phyloP scores from a whole-genome alignment of 1,140 invertebrate species.

The Wiebesia pumilae region DNA sequence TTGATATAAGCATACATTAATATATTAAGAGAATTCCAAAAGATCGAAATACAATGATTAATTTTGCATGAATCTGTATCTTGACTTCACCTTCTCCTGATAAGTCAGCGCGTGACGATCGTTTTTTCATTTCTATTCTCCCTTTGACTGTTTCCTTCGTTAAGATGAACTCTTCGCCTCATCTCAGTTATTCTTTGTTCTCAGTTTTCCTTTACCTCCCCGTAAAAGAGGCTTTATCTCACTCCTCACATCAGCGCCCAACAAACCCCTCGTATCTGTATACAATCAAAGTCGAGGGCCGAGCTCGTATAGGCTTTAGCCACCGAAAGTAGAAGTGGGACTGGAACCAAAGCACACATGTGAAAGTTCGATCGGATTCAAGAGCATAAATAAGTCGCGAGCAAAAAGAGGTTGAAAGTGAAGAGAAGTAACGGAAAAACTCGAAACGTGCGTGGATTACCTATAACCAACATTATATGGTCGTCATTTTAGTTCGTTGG shows the following conservation, averaged over 20 bases:
- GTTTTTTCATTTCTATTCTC: not conserved
- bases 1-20: too few relatives aligned
- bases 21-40: too few relatives aligned
- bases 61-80: not conserved
- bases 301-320: not conserved
- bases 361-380: not conserved
- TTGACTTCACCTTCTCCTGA: not conserved
- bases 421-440: not conserved
- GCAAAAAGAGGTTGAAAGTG: not conserved
- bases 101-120: not conserved
- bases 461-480: slow-evolving; percentile 13
- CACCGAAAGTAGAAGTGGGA: not conserved
- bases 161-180: not conserved
- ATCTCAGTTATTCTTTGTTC: slow-evolving; percentile 1
- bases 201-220: not conserved
- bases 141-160: not conserved
- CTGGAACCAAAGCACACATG: not conserved
- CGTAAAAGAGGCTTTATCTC: slow-evolving; percentile 2
- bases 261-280: slow-evolving; percentile 14
- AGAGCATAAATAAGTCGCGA: not conserved
- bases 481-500: slow-evolving; percentile 32
- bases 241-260: slow-evolving; percentile 18
- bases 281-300: not conserved
- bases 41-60: not conserved
- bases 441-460: slow-evolving; percentile 51